phyloP scores from a whole-genome alignment of 2,888 invertebrate species.

The Leucoptera coffeella region DNA sequence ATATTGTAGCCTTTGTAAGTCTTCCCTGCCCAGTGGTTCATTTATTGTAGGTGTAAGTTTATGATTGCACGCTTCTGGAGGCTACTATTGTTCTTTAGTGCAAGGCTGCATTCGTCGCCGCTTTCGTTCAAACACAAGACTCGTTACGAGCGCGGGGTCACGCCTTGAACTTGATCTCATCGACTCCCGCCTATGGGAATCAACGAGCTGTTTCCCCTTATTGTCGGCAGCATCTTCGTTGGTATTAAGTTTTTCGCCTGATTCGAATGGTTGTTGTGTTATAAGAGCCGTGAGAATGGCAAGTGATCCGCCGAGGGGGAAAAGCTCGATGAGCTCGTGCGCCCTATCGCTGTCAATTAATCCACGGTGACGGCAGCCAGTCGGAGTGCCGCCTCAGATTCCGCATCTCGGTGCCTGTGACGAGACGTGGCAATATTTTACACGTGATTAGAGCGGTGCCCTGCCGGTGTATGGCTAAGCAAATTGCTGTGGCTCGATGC shows the following conservation, averaged over 20 bases:
- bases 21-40: too few species aligned
- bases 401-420: slow-evolving; percentile 36
- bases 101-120: slow-evolving; percentile 17
- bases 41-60: slow-evolving; percentile 7
- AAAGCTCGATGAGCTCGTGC: too few species aligned
- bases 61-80: slow-evolving; percentile 7
- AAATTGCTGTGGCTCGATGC: slow-evolving; percentile 47
- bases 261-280: too few species aligned
- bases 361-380: too few species aligned
- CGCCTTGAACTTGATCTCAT: slow-evolving; percentile 28
- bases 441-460: slow-evolving; percentile 45
- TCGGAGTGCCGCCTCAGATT: too few species aligned
- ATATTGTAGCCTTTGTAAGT: too few species aligned
- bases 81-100: slow-evolving; percentile 43
- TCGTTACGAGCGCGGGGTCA: slow-evolving; percentile 27
- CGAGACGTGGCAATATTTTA: slow-evolving; percentile 43
- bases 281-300: too few species aligned
- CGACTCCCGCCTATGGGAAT: slow-evolving; percentile 27
- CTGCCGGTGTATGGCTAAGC: slow-evolving; percentile 47
- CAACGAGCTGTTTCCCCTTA: slow-evolving; percentile 18
- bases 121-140: slow-evolving; percentile 17
- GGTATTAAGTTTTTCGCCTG: slow-evolving; percentile 1
- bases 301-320: too few species aligned
- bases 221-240: too few species aligned
- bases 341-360: slow-evolving; percentile 33